These are phyloP conservation scores for Stegana nigrithorax DNA, from an alignment of 2,888 invertebrate species.

Conservation along the genomic window DNA sequence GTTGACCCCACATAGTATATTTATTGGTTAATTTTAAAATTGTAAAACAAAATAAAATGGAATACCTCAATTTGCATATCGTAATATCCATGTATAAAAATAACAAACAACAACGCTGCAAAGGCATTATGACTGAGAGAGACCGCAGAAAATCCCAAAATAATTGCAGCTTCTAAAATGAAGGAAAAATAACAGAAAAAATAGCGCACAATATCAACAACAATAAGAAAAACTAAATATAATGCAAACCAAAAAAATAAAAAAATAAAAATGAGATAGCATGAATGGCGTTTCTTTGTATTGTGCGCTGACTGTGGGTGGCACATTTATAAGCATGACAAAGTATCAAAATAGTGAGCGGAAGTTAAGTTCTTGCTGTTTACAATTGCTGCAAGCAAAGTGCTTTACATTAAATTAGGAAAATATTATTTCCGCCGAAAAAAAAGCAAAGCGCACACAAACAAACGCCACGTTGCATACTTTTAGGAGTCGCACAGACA, in stretches of 20 bases:
- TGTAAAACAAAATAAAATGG: no score
- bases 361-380: not conserved
- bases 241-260: not conserved
- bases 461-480: slow-evolving; percentile 2
- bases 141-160: slow-evolving; percentile 21
- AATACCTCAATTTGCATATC: no score
- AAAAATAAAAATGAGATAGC: no score
- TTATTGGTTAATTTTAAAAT: no score
- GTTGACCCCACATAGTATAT: no score
- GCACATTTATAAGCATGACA: no score
- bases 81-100: no score
- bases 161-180: slow-evolving; percentile 40
- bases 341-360: no score
- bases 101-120: slow-evolving; percentile 4
- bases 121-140: slow-evolving; percentile 9
- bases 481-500: slow-evolving; percentile 6
- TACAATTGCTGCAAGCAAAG: slow-evolving; percentile 5
- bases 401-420: slow-evolving; percentile 18
- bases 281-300: no score
- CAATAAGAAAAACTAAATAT: not conserved
- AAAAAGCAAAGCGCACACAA: slow-evolving; percentile 3
- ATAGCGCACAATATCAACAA: not conserved
- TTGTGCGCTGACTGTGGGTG: no score
- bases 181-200: slow-evolving; percentile 7
- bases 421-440: slow-evolving; percentile 13